Percentiles rank a stretch among this genome's conserved stretches.
phyloP scores from a whole-genome alignment of 1,140 invertebrate species.

The Drosophila biarmipes region DNA sequence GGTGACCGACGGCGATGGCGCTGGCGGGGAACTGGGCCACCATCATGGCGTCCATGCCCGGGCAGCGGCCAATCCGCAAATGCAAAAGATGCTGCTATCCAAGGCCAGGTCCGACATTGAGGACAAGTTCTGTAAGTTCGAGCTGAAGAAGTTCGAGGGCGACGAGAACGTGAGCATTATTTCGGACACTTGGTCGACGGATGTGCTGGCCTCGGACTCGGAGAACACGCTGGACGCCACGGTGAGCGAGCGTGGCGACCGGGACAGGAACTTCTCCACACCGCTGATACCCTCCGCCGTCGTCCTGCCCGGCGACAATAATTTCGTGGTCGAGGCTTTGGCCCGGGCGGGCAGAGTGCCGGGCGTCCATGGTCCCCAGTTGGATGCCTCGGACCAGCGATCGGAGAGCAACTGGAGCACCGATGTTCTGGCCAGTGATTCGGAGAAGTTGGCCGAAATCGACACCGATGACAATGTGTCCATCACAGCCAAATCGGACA shows the following conservation, averaged over 20 bases:
- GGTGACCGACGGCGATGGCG: constrained; percentile 90
- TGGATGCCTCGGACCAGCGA: constrained; percentile 94
- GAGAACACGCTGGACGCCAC: constrained; percentile 90
- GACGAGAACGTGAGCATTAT: constrained; percentile 98
- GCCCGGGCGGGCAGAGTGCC: constrained; percentile 44
- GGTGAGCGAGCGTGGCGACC: constrained; percentile 28
- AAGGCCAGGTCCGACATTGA: constrained; percentile 96
- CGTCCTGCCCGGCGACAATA: constrained; percentile 82
- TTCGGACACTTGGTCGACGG: constrained; percentile 98
- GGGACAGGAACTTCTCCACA: constrained; percentile 85
- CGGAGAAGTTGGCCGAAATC: constrained; percentile 95
- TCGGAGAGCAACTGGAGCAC: constrained; percentile 98
- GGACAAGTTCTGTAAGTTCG: constrained; percentile 99
- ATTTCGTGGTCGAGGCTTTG: constrained; percentile 69
- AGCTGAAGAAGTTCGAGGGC: constrained; percentile 95
- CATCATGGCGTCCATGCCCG: constrained; percentile 82
- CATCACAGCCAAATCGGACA: constrained; percentile 89
- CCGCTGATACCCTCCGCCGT: constrained; percentile 81
- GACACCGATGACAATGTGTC: constrained; percentile 92
- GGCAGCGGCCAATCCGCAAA: constrained; percentile 85
- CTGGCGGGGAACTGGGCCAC: constrained; percentile 62
- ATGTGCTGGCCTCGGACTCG: constrained; percentile 97
- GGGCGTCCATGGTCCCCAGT: constrained; percentile 16
- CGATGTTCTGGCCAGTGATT: constrained; percentile 97
- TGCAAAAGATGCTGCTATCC: constrained; percentile 88